Conservation (phyloP, 2,113 vertebrate species). For the Polyodon spathula region DNA sequence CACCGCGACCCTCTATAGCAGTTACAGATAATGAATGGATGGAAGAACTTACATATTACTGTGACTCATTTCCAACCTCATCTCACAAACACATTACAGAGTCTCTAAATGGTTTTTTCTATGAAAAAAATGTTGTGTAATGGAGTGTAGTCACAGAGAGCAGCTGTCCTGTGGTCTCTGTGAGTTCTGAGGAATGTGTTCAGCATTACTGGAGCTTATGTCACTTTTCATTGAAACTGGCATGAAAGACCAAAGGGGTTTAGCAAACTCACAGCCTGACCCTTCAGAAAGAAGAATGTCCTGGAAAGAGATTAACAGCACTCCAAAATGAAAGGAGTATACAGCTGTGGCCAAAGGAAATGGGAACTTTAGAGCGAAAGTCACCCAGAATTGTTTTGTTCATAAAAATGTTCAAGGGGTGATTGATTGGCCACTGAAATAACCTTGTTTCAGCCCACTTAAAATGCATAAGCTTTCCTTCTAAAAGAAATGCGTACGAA, state of each 20-base stretch:
- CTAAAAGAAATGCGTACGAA: too few relatives aligned
- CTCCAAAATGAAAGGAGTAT: not conserved
- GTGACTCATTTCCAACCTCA: too few relatives aligned
- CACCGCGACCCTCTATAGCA: too few relatives aligned
- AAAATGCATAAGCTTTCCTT: too few relatives aligned
- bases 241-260: not conserved
- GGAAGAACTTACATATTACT: too few relatives aligned
- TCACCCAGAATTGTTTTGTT: not conserved
- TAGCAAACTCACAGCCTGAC: not conserved
- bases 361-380: not conserved
- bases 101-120: too few relatives aligned
- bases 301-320: not conserved
- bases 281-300: not conserved
- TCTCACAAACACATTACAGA: too few relatives aligned
- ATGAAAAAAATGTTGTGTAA: too few relatives aligned
- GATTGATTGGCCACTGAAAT: too few relatives aligned
- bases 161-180: not conserved
- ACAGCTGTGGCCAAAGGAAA: not conserved
- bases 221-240: constrained; percentile 1
- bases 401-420: not conserved
- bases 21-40: too few relatives aligned
- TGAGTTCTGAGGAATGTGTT: not conserved
- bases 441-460: too few relatives aligned
- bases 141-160: too few relatives aligned
- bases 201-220: not conserved